Conservation (phyloP, 1,140 invertebrate genomes). For the Pseudomyrmex flavicornis region DNA sequence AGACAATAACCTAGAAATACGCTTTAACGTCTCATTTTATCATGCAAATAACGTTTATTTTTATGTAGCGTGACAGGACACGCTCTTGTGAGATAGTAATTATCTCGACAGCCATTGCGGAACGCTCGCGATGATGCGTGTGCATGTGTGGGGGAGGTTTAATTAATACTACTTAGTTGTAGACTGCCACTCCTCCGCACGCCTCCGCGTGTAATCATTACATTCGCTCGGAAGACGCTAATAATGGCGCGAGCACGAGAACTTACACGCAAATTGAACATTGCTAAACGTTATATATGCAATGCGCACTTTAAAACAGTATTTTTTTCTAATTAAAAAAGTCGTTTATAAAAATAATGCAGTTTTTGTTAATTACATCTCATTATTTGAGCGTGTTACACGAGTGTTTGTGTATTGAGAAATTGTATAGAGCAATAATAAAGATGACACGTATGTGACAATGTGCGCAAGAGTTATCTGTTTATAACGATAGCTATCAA, state of each 20-base stretch:
- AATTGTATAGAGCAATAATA: no score
- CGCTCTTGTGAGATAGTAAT: slow-evolving; percentile 39
- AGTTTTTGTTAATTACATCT: slow-evolving; percentile 3
- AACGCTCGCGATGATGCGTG: slow-evolving; percentile 21
- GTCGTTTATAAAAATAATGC: not conserved
- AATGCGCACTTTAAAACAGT: no score
- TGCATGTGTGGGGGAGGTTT: slow-evolving; percentile 36
- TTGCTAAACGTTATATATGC: slow-evolving; percentile 12
- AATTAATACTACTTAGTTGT: slow-evolving; percentile 61
- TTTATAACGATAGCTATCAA: not conserved
- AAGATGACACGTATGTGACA: not conserved
- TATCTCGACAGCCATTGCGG: slow-evolving; percentile 43
- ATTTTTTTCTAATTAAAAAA: no score
- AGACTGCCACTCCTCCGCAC: slow-evolving; percentile 25
- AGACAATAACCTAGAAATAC: slow-evolving; percentile 27
- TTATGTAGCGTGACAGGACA: slow-evolving; percentile 7
- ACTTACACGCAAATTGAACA: slow-evolving; percentile 49
- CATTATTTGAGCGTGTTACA: no score
- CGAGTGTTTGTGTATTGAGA: no score
- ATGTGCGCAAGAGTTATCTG: not conserved
- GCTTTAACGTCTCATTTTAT: slow-evolving; percentile 45
- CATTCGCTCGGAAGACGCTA: slow-evolving; percentile 24
- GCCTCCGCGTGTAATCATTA: slow-evolving; percentile 40
- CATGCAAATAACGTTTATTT: slow-evolving; percentile 40
- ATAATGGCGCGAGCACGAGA: not conserved